Conservation (phyloP, 2,888 invertebrate genomes). For the Acrobeloides nanus region DNA sequence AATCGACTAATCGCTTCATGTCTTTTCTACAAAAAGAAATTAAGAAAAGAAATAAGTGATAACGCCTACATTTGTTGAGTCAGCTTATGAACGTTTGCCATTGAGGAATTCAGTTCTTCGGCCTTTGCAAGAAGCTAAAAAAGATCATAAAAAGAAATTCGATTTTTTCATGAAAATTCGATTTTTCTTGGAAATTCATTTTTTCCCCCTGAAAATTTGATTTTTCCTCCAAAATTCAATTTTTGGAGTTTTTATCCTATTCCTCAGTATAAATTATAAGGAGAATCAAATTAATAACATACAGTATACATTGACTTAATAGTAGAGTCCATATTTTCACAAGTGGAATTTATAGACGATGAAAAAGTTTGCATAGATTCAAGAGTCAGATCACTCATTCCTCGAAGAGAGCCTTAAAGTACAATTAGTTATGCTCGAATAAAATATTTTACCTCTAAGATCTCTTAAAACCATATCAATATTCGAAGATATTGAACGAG, state of each 20-base stretch:
- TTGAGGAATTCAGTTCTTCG: conserved; percentile 44
- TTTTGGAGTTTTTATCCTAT: no score
- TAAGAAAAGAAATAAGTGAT: not conserved
- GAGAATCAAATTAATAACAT: conserved; percentile 1
- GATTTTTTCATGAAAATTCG: not conserved
- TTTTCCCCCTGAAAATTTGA: no score
- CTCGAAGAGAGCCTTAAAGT: conserved; percentile 36
- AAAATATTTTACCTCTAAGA: conserved; percentile 28
- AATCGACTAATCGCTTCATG: conserved; percentile 41
- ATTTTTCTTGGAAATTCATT: no score
- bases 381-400: conserved; percentile 45
- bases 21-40: conserved; percentile 29
- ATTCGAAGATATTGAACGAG: conserved; percentile 40
- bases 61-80: conserved; percentile 36
- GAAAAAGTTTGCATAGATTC: conserved; percentile 42
- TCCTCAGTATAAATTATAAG: not conserved
- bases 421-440: not conserved
- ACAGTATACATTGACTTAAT: conserved; percentile 46
- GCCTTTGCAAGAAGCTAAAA: conserved; percentile 47
- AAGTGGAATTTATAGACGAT: conserved; percentile 34
- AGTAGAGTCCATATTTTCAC: conserved; percentile 45
- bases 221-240: no score
- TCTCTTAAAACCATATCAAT: conserved; percentile 44
- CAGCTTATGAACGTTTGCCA: conserved; percentile 36
- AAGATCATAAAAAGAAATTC: conserved; percentile 1